Conservation (phyloP, 1,140 invertebrate genomes). For the Pectinophora gossypiella region DNA sequence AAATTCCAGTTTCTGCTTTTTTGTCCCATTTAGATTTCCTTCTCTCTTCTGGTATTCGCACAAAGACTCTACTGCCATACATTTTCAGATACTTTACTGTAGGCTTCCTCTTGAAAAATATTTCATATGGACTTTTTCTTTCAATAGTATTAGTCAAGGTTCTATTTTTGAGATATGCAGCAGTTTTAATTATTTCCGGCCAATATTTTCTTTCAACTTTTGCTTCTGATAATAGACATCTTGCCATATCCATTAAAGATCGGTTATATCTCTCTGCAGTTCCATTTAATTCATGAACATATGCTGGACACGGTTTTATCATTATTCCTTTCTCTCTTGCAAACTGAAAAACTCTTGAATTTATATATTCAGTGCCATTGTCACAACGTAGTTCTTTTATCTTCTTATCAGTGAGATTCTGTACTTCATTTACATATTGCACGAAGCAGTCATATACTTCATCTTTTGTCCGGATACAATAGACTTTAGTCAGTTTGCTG, state of each 20-base stretch:
- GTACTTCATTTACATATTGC: slow-evolving; percentile 38
- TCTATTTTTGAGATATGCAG: slow-evolving; percentile 31
- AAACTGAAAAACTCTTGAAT: too few species aligned
- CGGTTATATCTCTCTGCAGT: slow-evolving; percentile 48
- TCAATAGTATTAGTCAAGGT: slow-evolving; percentile 44
- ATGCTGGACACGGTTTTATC: slow-evolving; percentile 45
- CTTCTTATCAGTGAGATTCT: slow-evolving; percentile 39
- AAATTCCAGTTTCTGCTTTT: slow-evolving; percentile 21
- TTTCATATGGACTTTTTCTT: slow-evolving; percentile 50
- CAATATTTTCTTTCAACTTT: slow-evolving; percentile 39
- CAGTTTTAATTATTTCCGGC: slow-evolving; percentile 35
- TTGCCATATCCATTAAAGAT: too few species aligned
- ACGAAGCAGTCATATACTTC: slow-evolving; percentile 35
- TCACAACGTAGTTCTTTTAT: slow-evolving; percentile 46
- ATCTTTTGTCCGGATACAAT: slow-evolving; percentile 42
- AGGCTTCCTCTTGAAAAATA: slow-evolving; percentile 45
- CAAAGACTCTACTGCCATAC: too few species aligned
- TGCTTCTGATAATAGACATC: slow-evolving; percentile 43
- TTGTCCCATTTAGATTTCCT: slow-evolving; percentile 24
- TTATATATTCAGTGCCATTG: slow-evolving; percentile 51
- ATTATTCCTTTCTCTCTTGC: slow-evolving; percentile 36
- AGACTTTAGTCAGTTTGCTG: slow-evolving; percentile 44
- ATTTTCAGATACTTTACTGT: too few species aligned
- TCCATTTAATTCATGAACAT: slow-evolving; percentile 54
- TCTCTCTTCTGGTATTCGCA: too few species aligned